phyloP scores from a whole-genome alignment of 2,888 invertebrate species.

The Gari tellinella region DNA sequence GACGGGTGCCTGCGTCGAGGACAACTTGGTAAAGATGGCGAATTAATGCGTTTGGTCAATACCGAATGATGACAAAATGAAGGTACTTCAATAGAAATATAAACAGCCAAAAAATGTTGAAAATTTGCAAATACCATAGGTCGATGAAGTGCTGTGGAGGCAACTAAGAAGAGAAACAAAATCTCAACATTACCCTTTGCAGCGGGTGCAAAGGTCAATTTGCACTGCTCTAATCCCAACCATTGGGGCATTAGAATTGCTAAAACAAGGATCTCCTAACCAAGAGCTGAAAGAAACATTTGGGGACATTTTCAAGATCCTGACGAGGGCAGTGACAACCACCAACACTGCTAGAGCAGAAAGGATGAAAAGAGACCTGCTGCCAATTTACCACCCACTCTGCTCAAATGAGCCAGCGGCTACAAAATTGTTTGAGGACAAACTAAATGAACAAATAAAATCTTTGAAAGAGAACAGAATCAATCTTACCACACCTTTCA shows the following conservation, averaged over 20 bases:
- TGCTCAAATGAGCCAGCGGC: constrained; percentile 15
- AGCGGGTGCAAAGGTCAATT: not conserved
- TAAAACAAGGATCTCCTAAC: not conserved
- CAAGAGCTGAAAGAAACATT: constrained; percentile 4
- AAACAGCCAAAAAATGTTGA: constrained; percentile 10
- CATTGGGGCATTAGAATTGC: too few relatives aligned
- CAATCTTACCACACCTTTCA: constrained; percentile 2
- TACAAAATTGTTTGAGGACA: constrained; percentile 22
- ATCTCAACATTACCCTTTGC: constrained; percentile 2
- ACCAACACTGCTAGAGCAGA: constrained; percentile 8
- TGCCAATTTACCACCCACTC: constrained; percentile 6
- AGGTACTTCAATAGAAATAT: constrained; percentile 3
- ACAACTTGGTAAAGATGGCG: constrained; percentile 1
- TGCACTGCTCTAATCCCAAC: constrained; percentile 11
- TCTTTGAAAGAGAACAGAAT: not conserved
- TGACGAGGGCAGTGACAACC: constrained; percentile 4
- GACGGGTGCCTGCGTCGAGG: constrained; percentile 1
- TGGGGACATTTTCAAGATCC: constrained; percentile 24
- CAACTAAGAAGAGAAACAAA: too few relatives aligned
- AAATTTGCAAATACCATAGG: too few relatives aligned
- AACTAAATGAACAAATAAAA: constrained; percentile 12
- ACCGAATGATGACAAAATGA: too few relatives aligned
- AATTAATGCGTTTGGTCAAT: constrained; percentile 4
- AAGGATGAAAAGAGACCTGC: constrained; percentile 19
- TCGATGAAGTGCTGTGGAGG: too few relatives aligned